A percentile compares a stretch with the other conserved stretches of the same genome.
Conservation (phyloP, 2,113 vertebrate species). For the Tretioscincus oriximinensis region DNA sequence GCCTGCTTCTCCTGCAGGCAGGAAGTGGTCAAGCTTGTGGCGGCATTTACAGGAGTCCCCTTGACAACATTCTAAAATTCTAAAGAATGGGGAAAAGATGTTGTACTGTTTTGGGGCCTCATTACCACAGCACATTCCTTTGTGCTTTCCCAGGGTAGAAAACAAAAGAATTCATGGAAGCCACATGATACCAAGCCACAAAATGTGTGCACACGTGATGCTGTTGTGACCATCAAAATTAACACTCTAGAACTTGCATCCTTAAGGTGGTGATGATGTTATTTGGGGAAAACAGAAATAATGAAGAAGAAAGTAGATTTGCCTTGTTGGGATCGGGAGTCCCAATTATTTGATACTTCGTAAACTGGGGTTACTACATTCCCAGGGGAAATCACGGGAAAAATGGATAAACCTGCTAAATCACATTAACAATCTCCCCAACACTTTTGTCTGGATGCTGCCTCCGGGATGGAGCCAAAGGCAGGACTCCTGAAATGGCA, state of each 20-base stretch:
- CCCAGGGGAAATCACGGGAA: too few relatives aligned
- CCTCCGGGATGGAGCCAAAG: too few relatives aligned
- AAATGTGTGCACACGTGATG: background rate
- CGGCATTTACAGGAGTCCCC: background rate
- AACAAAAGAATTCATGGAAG: background rate
- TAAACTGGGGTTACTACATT: too few relatives aligned
- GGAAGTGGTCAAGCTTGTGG: constrained; percentile 29
- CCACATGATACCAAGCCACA: background rate
- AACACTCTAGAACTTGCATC: background rate
- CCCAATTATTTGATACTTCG: background rate
- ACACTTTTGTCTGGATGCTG: too few relatives aligned
- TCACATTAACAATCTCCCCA: too few relatives aligned
- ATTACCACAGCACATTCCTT: background rate
- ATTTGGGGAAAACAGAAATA: background rate
- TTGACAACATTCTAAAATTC: constrained; percentile 4
- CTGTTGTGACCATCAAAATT: background rate
- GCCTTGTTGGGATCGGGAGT: background rate
- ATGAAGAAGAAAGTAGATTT: background rate
- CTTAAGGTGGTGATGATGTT: background rate
- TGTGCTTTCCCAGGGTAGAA: background rate
- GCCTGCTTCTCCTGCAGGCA: constrained; percentile 40
- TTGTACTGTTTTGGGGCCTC: background rate
- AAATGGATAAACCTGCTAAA: too few relatives aligned
- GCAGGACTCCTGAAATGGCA: too few relatives aligned
- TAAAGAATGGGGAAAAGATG: background rate